Evolutionary conservation across 2,888 invertebrate genomes (phyloP).

Genomic region (Agrotis segetum): DNA sequence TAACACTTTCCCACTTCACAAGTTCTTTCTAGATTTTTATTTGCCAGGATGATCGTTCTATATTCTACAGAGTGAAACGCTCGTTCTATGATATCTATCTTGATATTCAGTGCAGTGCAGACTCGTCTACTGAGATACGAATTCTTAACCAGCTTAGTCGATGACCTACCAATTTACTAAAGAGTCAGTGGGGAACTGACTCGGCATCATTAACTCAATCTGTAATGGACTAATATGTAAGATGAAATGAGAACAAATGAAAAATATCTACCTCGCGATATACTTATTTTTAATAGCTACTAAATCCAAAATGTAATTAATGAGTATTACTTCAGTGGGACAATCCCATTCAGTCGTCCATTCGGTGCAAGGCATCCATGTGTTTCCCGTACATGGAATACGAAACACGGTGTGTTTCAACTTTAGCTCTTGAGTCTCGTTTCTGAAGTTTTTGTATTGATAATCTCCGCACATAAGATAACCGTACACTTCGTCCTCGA

Average conservation of each 20-base stretch:
- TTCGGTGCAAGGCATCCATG: conserved; percentile 84
- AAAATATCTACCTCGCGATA: neutral
- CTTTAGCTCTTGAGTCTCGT: conserved; percentile 62
- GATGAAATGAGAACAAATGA: too few species aligned
- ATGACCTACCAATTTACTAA: too few species aligned
- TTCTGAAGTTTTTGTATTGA: conserved; percentile 74
- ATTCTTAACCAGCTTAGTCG: too few species aligned
- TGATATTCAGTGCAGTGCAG: too few species aligned
- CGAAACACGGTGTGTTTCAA: conserved; percentile 85
- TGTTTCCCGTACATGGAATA: conserved; percentile 86
- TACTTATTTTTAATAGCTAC: neutral
- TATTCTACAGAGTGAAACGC: too few species aligned
- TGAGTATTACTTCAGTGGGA: conserved; percentile 78
- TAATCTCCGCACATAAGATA: conserved; percentile 85
- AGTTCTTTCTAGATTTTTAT: neutral
- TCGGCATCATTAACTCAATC: too few species aligned
- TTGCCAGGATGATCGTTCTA: neutral
- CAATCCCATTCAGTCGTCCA: conserved; percentile 84
- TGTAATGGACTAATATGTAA: too few species aligned
- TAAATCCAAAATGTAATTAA: neutral
- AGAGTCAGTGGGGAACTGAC: too few species aligned
- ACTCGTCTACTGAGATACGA: too few species aligned
- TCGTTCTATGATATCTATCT: too few species aligned
- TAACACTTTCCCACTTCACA: neutral
- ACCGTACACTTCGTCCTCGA: conserved; percentile 80